Evolutionary conservation across 2,113 vertebrate species (phyloP), one percentile per base, ranked within the genome.

Genomic region (Phalacrocorax carbo): DNA sequence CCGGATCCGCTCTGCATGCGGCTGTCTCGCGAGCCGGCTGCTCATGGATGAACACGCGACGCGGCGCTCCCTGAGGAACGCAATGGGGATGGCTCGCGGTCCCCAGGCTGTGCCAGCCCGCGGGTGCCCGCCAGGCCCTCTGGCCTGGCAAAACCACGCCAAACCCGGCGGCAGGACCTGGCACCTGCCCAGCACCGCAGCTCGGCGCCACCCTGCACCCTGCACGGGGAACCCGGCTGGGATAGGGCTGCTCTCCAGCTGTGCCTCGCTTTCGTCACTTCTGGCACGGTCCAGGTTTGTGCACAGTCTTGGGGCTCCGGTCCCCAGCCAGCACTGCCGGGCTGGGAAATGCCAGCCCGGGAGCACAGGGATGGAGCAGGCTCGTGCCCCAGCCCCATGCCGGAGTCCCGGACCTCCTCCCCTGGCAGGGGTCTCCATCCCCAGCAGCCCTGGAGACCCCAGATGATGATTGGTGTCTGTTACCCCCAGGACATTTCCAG

Each of bases 401-500:
- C 0, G 1, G 30, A 38, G 19, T 30, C 44, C 57, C 5, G 0
- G n/a, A 36, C 23, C 44, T 62, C 27, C 44, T 69, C 10, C 55
- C 30, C 3, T 4, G 0, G 15, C 0, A 3, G 5, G 10, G 27
- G 6, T 60, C 81, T 54, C 34, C 52, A 64, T 23, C 42, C 29
- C 54, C 49, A 82, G 25, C 6, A 82, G 44, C 11, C 34, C 58
- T 46, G 25, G 11, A 72, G n/a, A 77, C 5, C 27, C 48, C 36
- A 5, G 19, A 61, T 26, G 34, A 21, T 19, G 27, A 58, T 2
- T 5, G 20, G 15, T 25, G 29, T 6, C 38, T 0, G 0, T 48
- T 40, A 66, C 10, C 13, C 51, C 65, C 46, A 34, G 52, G 57
- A 60, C 54, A 65, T 23, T 64, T 48, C 80, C 71, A 77, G 48